These are phyloP conservation scores for Cacoxenus indagator DNA, from an alignment of 2,888 invertebrate species.

Conservation along the genomic window DNA sequence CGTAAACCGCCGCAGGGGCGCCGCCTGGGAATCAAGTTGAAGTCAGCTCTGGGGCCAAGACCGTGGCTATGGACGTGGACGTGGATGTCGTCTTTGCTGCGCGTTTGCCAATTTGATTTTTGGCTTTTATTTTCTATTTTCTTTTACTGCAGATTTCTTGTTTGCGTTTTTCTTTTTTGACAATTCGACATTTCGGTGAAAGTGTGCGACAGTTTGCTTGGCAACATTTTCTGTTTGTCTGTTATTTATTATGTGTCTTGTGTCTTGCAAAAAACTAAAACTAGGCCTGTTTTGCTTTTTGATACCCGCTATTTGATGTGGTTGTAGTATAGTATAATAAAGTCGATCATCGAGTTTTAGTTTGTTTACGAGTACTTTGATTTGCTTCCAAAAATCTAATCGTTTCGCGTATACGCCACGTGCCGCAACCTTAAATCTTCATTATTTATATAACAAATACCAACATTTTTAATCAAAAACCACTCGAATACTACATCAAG, in stretches of 20 bases:
- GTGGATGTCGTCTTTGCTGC: not conserved
- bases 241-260: not conserved
- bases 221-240: not conserved
- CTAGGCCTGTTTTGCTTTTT: not conserved
- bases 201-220: constrained; percentile 1
- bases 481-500: too few species aligned
- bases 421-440: too few species aligned
- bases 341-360: too few species aligned
- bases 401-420: too few species aligned
- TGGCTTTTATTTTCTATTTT: not conserved
- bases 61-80: constrained; percentile 42
- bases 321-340: too few species aligned
- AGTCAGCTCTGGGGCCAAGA: constrained; percentile 23
- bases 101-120: too few species aligned
- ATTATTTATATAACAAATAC: too few species aligned
- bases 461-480: too few species aligned
- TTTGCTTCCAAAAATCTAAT: too few species aligned
- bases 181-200: not conserved
- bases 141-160: not conserved
- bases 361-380: too few species aligned
- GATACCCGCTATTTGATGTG: too few species aligned
- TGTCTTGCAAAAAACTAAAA: not conserved
- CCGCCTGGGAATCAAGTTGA: not conserved
- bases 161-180: not conserved
- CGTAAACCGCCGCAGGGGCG: not conserved